Evolutionary conservation across 1,140 invertebrate species (phyloP), one percentile per base, ranked within the genome.

Genomic region (Magallana angulata): DNA sequence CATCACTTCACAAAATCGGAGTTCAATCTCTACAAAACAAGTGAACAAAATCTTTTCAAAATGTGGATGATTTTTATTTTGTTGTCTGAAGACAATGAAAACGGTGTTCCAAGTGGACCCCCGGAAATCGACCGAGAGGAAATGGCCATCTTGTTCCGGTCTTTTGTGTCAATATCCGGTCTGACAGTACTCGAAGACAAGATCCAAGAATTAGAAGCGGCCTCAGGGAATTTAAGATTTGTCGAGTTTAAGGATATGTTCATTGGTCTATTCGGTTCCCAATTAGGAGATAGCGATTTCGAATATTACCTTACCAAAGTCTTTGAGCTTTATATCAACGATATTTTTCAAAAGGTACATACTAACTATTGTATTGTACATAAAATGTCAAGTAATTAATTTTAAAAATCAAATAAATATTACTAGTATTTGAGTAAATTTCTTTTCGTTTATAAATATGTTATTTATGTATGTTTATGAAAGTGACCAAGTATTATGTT

Each of bases 11-110:
- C 68, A 1, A 76, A 76, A 30, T 11, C 68, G 7, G 68, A 76
- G 0, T 89, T 80, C 56, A 89, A 87, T 57, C 30, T 84, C 8
- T 58, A 76, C 6, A 89, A 87, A 30, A 68, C 81, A 11, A 62
- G 56, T 11, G 64, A 83, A n/a, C 36, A 84, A 58, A 58, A 83
- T 9, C 95, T 97, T 4, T 97, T 97, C 92, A 96, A 97, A 92
- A 94, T 98, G 81, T 97, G 97, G 94, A 95, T 97, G 90, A 96
- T 97, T 88, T 97, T 97, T 94, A 97, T 97, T 91, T 95, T 97
- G 5, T 94, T 97, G 1, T 97, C 96, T 1, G 97, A 97, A 92
- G 87, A 85, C 18, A 85, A 87, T 81, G 90, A 90, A 60, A 90
- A 91, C 16, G 91, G 91, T 62, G 89, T 90, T 48, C 87, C 92